These are phyloP conservation scores for Shinisaurus crocodilurus DNA, from an alignment of 2,113 vertebrate species.

Conservation along the genomic window DNA sequence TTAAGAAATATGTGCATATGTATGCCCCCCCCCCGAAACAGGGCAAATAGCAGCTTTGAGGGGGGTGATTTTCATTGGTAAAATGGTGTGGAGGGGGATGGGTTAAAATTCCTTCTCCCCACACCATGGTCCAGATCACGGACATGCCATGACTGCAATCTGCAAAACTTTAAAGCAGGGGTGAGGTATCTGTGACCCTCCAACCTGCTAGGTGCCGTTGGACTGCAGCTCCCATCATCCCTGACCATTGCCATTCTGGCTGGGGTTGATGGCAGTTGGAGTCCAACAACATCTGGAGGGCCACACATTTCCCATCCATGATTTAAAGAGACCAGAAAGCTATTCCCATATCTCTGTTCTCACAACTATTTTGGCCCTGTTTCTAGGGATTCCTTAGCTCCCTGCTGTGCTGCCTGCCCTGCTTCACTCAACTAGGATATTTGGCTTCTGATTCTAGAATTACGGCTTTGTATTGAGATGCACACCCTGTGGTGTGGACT, in stretches of 20 bases:
- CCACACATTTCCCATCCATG: too few relatives aligned
- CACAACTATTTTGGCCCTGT: background rate
- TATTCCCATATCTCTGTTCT: background rate
- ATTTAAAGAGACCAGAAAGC: too few relatives aligned
- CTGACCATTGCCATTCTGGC: too few relatives aligned
- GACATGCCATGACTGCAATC: background rate
- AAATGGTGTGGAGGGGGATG: background rate
- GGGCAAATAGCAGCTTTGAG: background rate
- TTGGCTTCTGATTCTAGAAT: background rate
- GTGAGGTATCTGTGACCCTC: too few relatives aligned
- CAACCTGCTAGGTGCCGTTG: too few relatives aligned
- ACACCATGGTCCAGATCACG: background rate
- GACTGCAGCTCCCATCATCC: too few relatives aligned
- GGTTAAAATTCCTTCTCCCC: background rate
- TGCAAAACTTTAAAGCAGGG: background rate
- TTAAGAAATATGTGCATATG: background rate
- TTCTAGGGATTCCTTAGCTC: background rate
- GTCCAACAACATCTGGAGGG: too few relatives aligned
- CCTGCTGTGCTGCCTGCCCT: too few relatives aligned
- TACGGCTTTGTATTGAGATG: background rate
- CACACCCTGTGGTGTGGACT: background rate
- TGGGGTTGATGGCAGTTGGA: too few relatives aligned
- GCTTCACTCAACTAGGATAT: background rate
- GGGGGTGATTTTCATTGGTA: background rate
- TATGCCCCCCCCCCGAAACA: too few relatives aligned